These are phyloP conservation scores for Phortica magna DNA, from an alignment of 2,888 invertebrate species.

Conservation along the genomic window DNA sequence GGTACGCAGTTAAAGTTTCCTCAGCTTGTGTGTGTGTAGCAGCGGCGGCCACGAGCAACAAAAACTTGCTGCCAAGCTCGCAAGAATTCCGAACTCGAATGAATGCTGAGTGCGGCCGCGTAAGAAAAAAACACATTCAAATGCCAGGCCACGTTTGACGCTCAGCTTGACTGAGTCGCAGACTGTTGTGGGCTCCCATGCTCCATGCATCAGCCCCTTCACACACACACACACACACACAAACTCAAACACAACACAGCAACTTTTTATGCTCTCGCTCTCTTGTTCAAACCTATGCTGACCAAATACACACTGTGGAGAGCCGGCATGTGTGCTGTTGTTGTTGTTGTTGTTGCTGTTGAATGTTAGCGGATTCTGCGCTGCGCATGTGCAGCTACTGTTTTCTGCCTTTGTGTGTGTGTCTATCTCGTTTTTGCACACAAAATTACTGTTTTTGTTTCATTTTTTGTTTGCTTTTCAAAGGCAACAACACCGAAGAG, in stretches of 20 bases:
- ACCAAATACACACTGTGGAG: not conserved
- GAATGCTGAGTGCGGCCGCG: slow-evolving; percentile 76
- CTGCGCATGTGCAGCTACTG: slow-evolving; percentile 38
- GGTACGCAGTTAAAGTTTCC: not conserved
- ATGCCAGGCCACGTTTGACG: slow-evolving; percentile 66
- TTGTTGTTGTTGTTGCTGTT: slow-evolving; percentile 8
- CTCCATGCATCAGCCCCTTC: not conserved
- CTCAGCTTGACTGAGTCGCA: not conserved
- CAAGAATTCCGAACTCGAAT: slow-evolving; percentile 78
- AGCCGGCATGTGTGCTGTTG: not conserved
- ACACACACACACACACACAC: slow-evolving; percentile 10
- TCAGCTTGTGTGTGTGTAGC: slow-evolving; percentile 40
- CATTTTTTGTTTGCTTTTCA: not conserved
- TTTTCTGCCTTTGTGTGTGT: slow-evolving; percentile 35
- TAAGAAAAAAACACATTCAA: slow-evolving; percentile 73
- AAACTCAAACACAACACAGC: not conserved
- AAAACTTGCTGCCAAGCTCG: slow-evolving; percentile 77
- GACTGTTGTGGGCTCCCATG: slow-evolving; percentile 4
- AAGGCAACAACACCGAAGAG: not conserved
- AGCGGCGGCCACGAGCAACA: slow-evolving; percentile 62
- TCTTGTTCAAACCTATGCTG: not conserved
- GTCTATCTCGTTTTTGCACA: slow-evolving; percentile 25
- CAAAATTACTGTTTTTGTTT: slow-evolving; percentile 24
- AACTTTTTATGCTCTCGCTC: slow-evolving; percentile 17
- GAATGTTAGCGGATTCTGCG: slow-evolving; percentile 5